Percentiles rank a stretch among this genome's conserved stretches.
phyloP scores from a whole-genome alignment of 2,888 invertebrate genomes.

The Meiosimyza platycephala region DNA sequence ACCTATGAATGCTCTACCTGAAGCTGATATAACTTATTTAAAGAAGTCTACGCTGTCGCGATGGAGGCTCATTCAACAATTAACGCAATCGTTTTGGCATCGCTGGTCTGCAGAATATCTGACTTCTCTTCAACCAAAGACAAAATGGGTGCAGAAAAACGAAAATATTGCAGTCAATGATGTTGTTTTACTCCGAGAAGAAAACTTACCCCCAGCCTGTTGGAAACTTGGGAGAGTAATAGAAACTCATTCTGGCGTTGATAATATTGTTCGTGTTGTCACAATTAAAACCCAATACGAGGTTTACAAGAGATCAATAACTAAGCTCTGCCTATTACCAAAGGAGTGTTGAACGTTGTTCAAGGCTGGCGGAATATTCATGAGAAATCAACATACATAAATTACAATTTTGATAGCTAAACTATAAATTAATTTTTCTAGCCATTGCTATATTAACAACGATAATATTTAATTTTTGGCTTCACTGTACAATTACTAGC shows the following conservation, averaged over 20 bases:
- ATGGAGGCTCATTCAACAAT: conserved; percentile 36
- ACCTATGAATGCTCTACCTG: conserved; percentile 30
- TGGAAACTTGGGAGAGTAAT: conserved; percentile 29
- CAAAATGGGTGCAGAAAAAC: conserved; percentile 29
- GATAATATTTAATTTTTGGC: no score
- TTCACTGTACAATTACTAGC: no score
- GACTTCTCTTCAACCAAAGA: conserved; percentile 25
- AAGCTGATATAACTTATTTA: conserved; percentile 23
- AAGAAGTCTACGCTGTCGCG: conserved; percentile 13
- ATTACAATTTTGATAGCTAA: no score
- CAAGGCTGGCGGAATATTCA: no score
- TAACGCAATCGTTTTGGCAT: conserved; percentile 34
- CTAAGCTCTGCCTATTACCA: no score
- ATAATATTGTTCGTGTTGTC: background rate
- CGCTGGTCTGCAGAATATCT: conserved; percentile 39
- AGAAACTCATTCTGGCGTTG: conserved; percentile 10
- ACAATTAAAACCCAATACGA: background rate
- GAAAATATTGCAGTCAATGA: conserved; percentile 24
- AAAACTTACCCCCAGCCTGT: conserved; percentile 28
- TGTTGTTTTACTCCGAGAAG: conserved; percentile 31
- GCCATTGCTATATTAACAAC: no score
- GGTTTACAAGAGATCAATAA: background rate
- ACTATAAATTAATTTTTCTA: no score
- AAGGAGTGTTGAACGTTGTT: no score
- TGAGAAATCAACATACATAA: no score